These are phyloP conservation scores for Orthosia incerta DNA, from an alignment of 2,888 invertebrate species.

Conservation along the genomic window DNA sequence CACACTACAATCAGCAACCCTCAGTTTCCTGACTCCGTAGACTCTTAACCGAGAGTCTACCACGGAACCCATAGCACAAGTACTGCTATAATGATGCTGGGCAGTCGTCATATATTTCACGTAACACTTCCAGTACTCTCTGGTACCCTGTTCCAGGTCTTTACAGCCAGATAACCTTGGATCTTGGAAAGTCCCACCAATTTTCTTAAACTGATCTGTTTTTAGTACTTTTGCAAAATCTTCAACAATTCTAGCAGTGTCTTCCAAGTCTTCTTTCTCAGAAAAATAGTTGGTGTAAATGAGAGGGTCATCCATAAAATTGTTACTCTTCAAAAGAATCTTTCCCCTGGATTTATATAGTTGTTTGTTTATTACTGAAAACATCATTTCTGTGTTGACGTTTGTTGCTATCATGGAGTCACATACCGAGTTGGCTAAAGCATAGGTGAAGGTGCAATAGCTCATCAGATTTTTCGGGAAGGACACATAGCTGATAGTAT, in stretches of 20 bases:
- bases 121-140: constrained; percentile 59
- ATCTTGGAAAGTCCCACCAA: constrained; percentile 45
- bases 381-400: constrained; percentile 67
- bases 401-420: constrained; percentile 61
- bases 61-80: constrained; percentile 60
- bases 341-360: constrained; percentile 75
- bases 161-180: constrained; percentile 37
- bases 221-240: constrained; percentile 46
- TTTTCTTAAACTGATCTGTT: constrained; percentile 45
- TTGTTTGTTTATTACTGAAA: constrained; percentile 68
- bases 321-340: constrained; percentile 69
- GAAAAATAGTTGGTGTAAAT: constrained; percentile 74
- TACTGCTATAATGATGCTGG: constrained; percentile 50
- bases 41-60: constrained; percentile 56
- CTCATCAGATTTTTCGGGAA: constrained; percentile 27
- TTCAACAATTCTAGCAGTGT: constrained; percentile 46
- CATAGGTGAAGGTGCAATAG: constrained; percentile 48
- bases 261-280: constrained; percentile 55
- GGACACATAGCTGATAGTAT: constrained; percentile 29
- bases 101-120: constrained; percentile 34
- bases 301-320: constrained; percentile 71
- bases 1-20: constrained; percentile 70
- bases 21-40: constrained; percentile 52
- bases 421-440: constrained; percentile 68
- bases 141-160: constrained; percentile 5